Evolutionary conservation across 92 coral and sea anemone genomes (phyloP).

Genomic region (Heteractis magnifica): DNA sequence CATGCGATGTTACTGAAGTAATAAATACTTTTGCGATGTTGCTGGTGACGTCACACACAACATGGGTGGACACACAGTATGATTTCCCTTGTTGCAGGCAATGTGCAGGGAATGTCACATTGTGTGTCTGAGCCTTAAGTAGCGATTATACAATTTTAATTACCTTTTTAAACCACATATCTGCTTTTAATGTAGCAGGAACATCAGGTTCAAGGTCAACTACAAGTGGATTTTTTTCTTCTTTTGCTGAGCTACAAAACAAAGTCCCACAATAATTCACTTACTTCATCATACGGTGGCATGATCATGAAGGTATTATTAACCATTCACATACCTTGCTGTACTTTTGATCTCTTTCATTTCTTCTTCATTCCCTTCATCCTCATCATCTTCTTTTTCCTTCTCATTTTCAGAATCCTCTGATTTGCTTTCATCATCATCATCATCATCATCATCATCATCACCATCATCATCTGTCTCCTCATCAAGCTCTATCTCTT

Average conservation of each 20-base stretch:
- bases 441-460: slow-evolving; percentile 16
- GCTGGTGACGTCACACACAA: neutral
- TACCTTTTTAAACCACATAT: slow-evolving; percentile 93
- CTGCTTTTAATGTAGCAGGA: slow-evolving; percentile 66
- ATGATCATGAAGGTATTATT: too few species aligned
- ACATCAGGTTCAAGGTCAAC: slow-evolving; percentile 70
- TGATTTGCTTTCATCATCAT: slow-evolving; percentile 15
- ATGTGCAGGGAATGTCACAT: too few species aligned
- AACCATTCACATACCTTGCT: neutral
- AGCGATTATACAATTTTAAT: too few species aligned
- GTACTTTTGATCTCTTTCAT: neutral
- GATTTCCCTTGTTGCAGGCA: neutral
- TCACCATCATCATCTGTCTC: slow-evolving; percentile 24
- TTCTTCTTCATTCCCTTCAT: neutral
- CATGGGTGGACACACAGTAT: neutral
- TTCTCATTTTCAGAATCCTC: neutral
- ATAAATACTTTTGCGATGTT: neutral
- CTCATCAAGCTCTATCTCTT: slow-evolving; percentile 39
- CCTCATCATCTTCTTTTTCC: slow-evolving; percentile 15
- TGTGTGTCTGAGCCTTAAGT: too few species aligned
- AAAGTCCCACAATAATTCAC: neutral
- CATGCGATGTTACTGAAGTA: too few species aligned
- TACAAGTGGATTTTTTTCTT: slow-evolving; percentile 81
- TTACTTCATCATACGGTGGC: neutral
- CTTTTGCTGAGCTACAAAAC: neutral